These are phyloP conservation scores for Acinonyx jubatus DNA, from an alignment of 2,113 vertebrate species.

Conservation along the genomic window DNA sequence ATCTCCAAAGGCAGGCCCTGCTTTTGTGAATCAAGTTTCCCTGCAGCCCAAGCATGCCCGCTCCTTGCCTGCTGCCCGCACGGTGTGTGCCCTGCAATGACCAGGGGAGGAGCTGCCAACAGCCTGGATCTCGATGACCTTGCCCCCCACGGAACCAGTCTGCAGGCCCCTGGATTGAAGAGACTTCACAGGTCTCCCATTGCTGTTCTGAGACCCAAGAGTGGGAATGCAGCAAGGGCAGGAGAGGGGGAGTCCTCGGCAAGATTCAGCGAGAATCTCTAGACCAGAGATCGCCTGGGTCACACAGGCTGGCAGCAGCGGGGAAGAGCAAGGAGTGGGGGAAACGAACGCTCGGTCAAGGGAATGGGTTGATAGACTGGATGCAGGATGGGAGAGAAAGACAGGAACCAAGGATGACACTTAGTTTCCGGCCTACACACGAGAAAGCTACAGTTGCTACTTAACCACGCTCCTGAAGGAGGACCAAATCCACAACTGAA, in stretches of 20 bases:
- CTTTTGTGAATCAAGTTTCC: background rate
- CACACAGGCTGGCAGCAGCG: background rate
- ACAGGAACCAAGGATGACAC: background rate
- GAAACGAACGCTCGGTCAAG: no score
- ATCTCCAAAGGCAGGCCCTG: background rate
- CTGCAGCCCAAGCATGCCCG: background rate
- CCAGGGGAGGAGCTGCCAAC: background rate
- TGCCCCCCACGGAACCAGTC: background rate
- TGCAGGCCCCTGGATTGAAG: background rate
- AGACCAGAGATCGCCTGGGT: background rate
- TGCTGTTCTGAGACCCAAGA: background rate
- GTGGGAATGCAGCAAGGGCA: rapidly evolving
- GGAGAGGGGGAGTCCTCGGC: background rate
- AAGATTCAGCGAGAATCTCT: background rate
- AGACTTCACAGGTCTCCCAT: background rate
- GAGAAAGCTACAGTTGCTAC: background rate
- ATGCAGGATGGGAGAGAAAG: background rate
- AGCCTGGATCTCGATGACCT: background rate
- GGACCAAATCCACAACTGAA: no score
- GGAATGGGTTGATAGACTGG: background rate
- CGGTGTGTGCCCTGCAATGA: background rate
- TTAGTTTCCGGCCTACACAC: background rate
- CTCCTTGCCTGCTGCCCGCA: background rate
- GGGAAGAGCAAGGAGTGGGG: background rate
- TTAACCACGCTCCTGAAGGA: background rate